Evolutionary conservation across 35 echinoderm and acorn worm genomes (phyloP).

Genomic region (Patiria miniata): DNA sequence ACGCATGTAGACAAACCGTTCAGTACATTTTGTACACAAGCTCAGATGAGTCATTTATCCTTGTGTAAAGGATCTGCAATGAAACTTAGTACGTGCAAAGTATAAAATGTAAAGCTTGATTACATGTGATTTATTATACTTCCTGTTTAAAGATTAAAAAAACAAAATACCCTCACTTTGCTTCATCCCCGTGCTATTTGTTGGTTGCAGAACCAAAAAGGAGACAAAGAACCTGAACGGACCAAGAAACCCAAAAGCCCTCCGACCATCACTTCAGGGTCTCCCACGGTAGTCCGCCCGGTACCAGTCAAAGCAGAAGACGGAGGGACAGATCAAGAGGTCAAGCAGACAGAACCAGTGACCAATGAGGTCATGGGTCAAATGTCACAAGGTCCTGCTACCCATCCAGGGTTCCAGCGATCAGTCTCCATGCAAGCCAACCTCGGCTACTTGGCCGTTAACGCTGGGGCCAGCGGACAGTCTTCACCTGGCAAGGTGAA

Average conservation of each 20-base stretch:
- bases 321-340: background rate
- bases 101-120: too few relatives aligned
- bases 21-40: too few relatives aligned
- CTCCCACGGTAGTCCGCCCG: constrained; percentile 46
- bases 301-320: constrained; percentile 68
- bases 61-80: too few relatives aligned
- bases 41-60: too few relatives aligned
- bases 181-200: background rate
- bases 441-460: background rate
- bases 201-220: background rate
- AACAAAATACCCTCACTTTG: too few relatives aligned
- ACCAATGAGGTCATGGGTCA: constrained; percentile 8
- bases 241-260: background rate
- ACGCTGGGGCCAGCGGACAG: background rate
- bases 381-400: background rate
- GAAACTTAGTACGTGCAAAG: too few relatives aligned
- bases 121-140: too few relatives aligned
- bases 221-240: background rate
- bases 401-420: constrained; percentile 32
- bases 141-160: too few relatives aligned
- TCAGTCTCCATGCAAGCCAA: constrained; percentile 51
- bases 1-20: too few relatives aligned
- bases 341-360: background rate
- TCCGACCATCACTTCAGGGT: constrained; percentile 14
- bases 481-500: background rate